A percentile compares a stretch with the other conserved stretches of the same genome.
Conservation (phyloP, 2,888 invertebrate genomes). For the Plagodis dolabraria region DNA sequence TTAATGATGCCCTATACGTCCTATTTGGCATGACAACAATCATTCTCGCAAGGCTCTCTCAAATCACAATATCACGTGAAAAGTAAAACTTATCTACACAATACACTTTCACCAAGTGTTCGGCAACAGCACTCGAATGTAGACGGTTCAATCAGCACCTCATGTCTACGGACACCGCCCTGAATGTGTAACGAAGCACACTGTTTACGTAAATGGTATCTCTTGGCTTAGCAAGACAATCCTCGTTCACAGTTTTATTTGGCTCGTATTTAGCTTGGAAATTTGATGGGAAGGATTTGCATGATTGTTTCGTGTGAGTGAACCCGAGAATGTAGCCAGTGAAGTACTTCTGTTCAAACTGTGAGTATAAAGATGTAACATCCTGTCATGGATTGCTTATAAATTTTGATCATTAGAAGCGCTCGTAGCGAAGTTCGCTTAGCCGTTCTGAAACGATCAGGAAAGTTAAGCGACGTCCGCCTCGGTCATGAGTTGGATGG, state of each 20-base stretch:
- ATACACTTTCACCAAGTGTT: conserved; percentile 9
- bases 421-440: too few relatives aligned
- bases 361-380: too few relatives aligned
- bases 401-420: too few relatives aligned
- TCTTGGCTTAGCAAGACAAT: conserved; percentile 39
- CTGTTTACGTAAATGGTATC: conserved; percentile 45
- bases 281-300: conserved; percentile 27
- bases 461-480: too few relatives aligned
- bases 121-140: conserved; percentile 31
- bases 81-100: not conserved
- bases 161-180: conserved; percentile 41
- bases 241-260: conserved; percentile 32
- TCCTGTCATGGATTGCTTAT: too few relatives aligned
- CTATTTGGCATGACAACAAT: too few relatives aligned
- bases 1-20: too few relatives aligned
- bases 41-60: too few relatives aligned
- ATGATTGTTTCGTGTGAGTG: conserved; percentile 20
- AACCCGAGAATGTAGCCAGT: conserved; percentile 2
- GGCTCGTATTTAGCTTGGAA: conserved; percentile 24
- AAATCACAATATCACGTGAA: too few relatives aligned
- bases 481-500: too few relatives aligned
- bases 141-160: conserved; percentile 52
- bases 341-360: too few relatives aligned
- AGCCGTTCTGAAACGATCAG: too few relatives aligned
- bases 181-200: conserved; percentile 53